Conservation (phyloP, 2,888 invertebrate genomes). For the Acrobasis consociella region DNA sequence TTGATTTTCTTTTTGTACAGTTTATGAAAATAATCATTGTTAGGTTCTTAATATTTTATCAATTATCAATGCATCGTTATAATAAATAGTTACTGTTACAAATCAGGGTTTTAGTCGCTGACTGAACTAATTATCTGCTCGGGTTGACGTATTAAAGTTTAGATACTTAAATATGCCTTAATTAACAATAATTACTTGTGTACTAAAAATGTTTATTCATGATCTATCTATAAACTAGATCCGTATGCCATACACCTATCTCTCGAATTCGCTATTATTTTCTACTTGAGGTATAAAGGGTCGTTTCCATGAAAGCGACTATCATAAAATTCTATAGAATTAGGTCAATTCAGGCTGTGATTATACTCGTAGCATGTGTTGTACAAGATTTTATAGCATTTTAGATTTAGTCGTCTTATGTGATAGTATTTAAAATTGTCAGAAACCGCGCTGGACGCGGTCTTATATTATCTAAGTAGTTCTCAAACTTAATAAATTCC, state of each 20-base stretch:
- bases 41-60: too few species aligned
- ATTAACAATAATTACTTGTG: too few species aligned
- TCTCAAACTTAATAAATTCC: conserved; percentile 10
- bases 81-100: too few species aligned
- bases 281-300: background rate
- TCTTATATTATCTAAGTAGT: background rate
- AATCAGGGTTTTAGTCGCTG: too few species aligned
- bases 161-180: too few species aligned
- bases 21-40: too few species aligned
- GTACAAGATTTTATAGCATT: conserved; percentile 33
- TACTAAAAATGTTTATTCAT: too few species aligned
- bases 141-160: too few species aligned
- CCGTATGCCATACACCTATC: background rate
- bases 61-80: too few species aligned
- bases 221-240: too few species aligned
- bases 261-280: conserved; percentile 20
- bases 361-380: conserved; percentile 52
- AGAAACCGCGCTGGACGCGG: conserved; percentile 8
- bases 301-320: conserved; percentile 42
- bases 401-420: conserved; percentile 20
- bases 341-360: conserved; percentile 56
- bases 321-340: conserved; percentile 28
- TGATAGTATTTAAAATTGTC: conserved; percentile 7
- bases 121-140: too few species aligned
- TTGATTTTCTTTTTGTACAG: too few species aligned